A percentile compares a stretch with the other conserved stretches of the same genome.
phyloP scores from a whole-genome alignment of 2,113 vertebrate species.

The Malurus alboscapulatus region DNA sequence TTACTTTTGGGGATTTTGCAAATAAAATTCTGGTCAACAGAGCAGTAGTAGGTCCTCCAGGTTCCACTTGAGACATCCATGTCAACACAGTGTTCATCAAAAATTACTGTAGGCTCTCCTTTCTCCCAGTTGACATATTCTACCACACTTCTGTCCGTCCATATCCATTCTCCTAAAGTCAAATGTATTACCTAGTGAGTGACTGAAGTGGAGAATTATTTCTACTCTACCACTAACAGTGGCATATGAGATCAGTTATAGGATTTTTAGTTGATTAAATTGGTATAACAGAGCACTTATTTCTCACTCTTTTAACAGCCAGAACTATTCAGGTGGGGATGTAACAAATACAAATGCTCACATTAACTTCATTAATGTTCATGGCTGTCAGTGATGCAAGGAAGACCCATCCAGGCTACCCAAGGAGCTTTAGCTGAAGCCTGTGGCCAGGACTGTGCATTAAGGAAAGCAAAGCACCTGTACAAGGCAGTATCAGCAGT shows the following conservation, averaged over 20 bases:
- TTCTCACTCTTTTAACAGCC: background rate
- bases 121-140: conserved; percentile 90
- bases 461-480: background rate
- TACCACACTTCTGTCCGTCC: conserved; percentile 82
- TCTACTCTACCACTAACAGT: background rate
- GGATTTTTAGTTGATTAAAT: background rate
- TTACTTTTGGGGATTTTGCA: conserved; percentile 93
- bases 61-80: conserved; percentile 74
- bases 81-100: conserved; percentile 76
- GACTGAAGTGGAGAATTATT: background rate
- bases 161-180: conserved; percentile 80
- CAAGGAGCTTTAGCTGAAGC: background rate
- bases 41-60: conserved; percentile 82
- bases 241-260: background rate
- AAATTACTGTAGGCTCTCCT: conserved; percentile 60
- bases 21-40: conserved; percentile 79
- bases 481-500: background rate
- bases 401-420: background rate
- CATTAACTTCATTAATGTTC: background rate
- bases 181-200: background rate
- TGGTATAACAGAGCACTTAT: background rate
- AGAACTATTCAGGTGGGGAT: background rate
- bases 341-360: background rate
- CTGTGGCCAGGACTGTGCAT: background rate
- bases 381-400: background rate